Base-by-base conservation (phyloP, 2,113 vertebrate genomes). In the Dipodomys spectabilis region DNA sequence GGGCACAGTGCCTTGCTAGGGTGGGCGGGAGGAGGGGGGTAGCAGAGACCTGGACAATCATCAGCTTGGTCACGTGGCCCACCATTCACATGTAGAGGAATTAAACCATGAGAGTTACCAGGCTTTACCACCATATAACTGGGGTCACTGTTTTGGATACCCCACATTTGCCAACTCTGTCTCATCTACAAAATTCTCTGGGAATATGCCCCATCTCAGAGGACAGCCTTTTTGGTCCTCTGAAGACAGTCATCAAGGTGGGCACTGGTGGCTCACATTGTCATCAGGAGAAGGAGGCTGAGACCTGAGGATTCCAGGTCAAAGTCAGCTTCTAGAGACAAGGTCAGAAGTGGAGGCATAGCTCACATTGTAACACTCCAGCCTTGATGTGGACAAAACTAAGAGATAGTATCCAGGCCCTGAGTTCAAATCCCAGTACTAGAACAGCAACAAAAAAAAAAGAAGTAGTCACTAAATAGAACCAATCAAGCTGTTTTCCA, bases 61-160 rank as follows among this genome's bases (percentile, higher is more conserved):
- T 1, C 5, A 16, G 60, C 44, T 13, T 4, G 22, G 44, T 22
- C 49, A 35, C 39, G 1, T 0, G 25, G 12, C 18, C 30, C 7
- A n/a, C 2, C 0, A 10, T n/a, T 25, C 44, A 20, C 6, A 0
- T 23, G 23, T 39, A 64, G 23, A 49, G 1, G 27, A 74, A 2
- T 12, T 64, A n/a, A 71, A 53, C 5, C 20, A 0, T 0, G 12
- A 30, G 30, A 28, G 12, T 35, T 12, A 28, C 32, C 19, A 69
- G 39, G 7, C 25, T 8, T 22, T 16, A 5, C 7, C 2, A 7
- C 16, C 22, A 57, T 53, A 4, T 65, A 82, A n/a, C 6, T 1
- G 39, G 53, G 25, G 25, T 25, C 18, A 1, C 53, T 39, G 44
- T 5, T 22, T 62, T 53, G 7, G 2, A 4, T 53, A 32, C 35